Base-by-base conservation (phyloP, 2,113 vertebrate genomes). In the Megalops atlanticus region DNA sequence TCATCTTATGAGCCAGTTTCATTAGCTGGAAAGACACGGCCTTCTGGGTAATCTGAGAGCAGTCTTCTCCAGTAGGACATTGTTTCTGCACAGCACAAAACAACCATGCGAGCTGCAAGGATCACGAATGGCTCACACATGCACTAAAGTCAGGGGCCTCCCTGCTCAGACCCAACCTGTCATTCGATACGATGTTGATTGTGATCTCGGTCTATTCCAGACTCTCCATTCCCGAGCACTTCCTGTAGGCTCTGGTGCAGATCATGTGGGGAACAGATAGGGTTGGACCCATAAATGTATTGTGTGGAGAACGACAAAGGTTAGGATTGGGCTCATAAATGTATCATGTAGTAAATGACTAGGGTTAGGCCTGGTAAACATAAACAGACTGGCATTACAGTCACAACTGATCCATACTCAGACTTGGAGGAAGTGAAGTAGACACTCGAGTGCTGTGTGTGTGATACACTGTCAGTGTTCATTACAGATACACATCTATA, bases 1-100 rank as follows among this genome's bases (percentile, higher is more conserved):
- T 43, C 70, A 5, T 74, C 21, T 27, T 41, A 72, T 75, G 73
- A 75, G 72, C 47, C 49, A 33, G 15, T 68, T 39, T n/a, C 4
- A 49, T 81, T 35, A 74, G 54, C 54, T 27, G 31, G 47, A 81
- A 21, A 75, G 73, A 68, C 68, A 64, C 64, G 52, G 27, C 49
- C 80, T 72, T 76, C 80, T 81, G 52, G 80, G 80, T 81, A 68
- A 75, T 81, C 52, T 41, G 35, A 38, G 49, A 38, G 73, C 49
- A 81, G 54, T 72, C 43, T 73, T 31, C n/a, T 31, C 40, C 47
- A 47, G 31, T 47, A 58, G 18, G 24, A 18, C 39, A 24, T 6
- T 40, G 7, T 64, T 31, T 64, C 73, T n/a, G 33, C 10, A 38
- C 2, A 41, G 14, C 0, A 5, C n/a, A 71, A 10, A 15, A 18